These are phyloP conservation scores for Clarias platycephalus DNA, from an alignment of 2,797 vertebrate genomes.

Conservation along the genomic window DNA sequence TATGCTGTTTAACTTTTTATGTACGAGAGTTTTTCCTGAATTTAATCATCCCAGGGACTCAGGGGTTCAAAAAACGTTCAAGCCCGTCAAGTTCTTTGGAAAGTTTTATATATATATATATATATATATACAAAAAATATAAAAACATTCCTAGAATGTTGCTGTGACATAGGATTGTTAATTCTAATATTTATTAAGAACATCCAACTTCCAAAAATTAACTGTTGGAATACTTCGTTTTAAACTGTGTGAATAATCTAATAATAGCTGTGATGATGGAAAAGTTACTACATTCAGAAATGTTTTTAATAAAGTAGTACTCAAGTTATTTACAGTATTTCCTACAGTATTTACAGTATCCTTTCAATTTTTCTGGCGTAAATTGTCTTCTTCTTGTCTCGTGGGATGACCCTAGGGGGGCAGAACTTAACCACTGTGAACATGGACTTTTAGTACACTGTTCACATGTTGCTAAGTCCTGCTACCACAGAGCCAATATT, in stretches of 20 bases:
- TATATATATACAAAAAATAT: no score
- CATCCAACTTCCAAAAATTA: no score
- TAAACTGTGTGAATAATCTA: background rate
- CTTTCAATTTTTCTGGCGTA: no score
- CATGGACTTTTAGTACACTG: slow-evolving; percentile 77
- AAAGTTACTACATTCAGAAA: background rate
- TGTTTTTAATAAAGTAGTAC: background rate
- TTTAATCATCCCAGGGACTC: background rate
- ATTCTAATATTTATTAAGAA: background rate
- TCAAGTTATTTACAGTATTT: background rate
- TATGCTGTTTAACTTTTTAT: background rate
- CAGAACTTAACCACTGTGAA: slow-evolving; percentile 99
- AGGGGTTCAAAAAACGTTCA: background rate
- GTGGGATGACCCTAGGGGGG: slow-evolving; percentile 65
- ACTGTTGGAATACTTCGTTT: no score
- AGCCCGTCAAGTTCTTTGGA: background rate
- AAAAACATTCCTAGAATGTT: background rate
- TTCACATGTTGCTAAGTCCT: slow-evolving; percentile 96
- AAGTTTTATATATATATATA: background rate
- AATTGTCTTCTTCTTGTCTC: background rate
- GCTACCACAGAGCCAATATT: slow-evolving; percentile 69
- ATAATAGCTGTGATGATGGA: background rate
- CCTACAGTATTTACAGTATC: no score
- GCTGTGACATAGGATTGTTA: background rate
- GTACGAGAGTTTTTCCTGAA: background rate